Conservation (phyloP, 2,113 vertebrate species). For the Phasianus colchicus region DNA sequence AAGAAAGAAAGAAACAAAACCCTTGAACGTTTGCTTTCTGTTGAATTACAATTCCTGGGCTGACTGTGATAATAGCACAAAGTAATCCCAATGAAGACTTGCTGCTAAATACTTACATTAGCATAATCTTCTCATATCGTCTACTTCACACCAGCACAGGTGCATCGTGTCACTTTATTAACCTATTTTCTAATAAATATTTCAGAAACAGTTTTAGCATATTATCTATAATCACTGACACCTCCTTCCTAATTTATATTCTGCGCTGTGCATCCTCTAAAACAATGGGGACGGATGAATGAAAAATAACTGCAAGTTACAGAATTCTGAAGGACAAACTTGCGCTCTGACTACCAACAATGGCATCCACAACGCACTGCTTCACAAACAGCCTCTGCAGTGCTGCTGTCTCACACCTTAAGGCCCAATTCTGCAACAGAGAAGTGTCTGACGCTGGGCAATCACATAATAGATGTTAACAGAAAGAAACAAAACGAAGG, state of each 20-base stretch:
- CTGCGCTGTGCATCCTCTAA: not conserved
- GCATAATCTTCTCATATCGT: slow-evolving; percentile 19
- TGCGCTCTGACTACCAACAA: not conserved
- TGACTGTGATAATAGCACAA: not conserved
- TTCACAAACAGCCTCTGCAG: not conserved
- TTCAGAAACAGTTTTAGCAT: not conserved
- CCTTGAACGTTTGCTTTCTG: not conserved
- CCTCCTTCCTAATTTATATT: slow-evolving; percentile 9
- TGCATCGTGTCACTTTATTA: slow-evolving; percentile 16
- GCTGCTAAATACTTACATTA: slow-evolving; percentile 28
- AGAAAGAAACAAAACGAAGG: not conserved
- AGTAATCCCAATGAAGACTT: slow-evolving; percentile 31
- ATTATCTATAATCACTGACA: slow-evolving; percentile 21
- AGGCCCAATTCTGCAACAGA: not conserved
- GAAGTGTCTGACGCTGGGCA: fast-evolving
- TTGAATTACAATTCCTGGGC: not conserved
- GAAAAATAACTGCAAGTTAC: not conserved
- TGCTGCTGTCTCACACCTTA: not conserved
- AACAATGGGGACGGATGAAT: slow-evolving; percentile 8
- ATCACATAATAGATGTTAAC: not conserved
- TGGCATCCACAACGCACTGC: fast-evolving
- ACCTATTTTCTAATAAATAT: slow-evolving; percentile 54
- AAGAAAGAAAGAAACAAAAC: not conserved
- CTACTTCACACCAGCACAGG: not conserved
- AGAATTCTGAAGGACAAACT: slow-evolving; percentile 2